Percentiles rank a stretch among this genome's conserved stretches.
Conservation (phyloP, 2,113 vertebrate species). For the Aegotheles bennettii region DNA sequence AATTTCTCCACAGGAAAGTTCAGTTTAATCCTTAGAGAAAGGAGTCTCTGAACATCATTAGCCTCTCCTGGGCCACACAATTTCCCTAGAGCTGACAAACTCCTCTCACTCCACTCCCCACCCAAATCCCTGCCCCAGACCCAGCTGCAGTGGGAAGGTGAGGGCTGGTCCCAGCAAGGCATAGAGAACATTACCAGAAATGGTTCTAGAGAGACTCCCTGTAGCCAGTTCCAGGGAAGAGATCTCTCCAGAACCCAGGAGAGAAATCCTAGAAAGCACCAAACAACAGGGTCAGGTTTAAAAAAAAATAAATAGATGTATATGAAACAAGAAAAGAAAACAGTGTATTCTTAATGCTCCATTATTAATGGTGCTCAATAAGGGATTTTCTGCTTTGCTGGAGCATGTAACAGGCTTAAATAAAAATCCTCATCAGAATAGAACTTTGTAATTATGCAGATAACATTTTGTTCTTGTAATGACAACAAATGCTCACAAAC, state of each 20-base stretch:
- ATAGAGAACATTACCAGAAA: background rate
- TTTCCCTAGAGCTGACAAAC: background rate
- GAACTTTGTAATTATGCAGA: constrained; percentile 21
- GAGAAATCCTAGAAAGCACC: constrained; percentile 12
- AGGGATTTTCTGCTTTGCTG: constrained; percentile 59
- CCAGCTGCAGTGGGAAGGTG: background rate
- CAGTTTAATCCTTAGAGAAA: background rate
- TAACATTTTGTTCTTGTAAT: background rate
- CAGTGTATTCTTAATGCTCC: constrained; percentile 35
- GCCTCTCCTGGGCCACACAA: background rate
- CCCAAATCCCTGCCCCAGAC: background rate
- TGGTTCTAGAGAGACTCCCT: background rate
- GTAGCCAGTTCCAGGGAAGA: background rate
- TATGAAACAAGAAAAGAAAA: constrained; percentile 17
- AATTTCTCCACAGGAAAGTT: background rate
- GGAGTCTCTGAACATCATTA: too few relatives aligned
- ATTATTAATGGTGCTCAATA: constrained; percentile 45
- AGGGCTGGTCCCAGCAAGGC: background rate
- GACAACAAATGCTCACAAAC: background rate
- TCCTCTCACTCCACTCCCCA: background rate
- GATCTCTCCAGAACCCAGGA: background rate
- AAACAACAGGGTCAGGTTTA: too few relatives aligned
- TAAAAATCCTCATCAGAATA: constrained; percentile 18
- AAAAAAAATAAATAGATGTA: constrained; percentile 23
- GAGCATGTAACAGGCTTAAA: constrained; percentile 51